Evolutionary conservation across 1,140 invertebrate genomes (phyloP).

Genomic region (Diploscapter pachys): DNA sequence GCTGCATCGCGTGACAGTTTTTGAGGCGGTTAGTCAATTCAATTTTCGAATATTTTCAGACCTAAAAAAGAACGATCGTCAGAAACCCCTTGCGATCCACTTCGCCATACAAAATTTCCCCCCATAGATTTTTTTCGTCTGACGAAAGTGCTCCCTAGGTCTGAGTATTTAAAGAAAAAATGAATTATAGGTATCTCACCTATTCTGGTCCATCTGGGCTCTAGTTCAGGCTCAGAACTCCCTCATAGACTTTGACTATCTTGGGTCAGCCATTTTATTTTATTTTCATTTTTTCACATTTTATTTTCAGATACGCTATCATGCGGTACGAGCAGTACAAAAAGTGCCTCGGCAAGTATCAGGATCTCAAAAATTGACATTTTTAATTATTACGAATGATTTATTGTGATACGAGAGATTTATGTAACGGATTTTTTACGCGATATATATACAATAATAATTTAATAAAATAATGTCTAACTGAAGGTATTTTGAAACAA

Average conservation of each 20-base stretch:
- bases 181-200: conserved; percentile 69
- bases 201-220: conserved; percentile 89
- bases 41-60: conserved; percentile 31
- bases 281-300: neutral
- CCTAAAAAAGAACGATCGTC: too few relatives aligned
- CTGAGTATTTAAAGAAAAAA: neutral
- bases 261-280: conserved; percentile 66
- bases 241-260: conserved; percentile 87
- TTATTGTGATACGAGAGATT: neutral
- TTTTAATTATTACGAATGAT: neutral
- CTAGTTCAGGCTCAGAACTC: conserved; percentile 85
- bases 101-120: too few relatives aligned
- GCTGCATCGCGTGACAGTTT: too few relatives aligned
- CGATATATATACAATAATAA: too few relatives aligned
- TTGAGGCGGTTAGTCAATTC: neutral
- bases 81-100: too few relatives aligned
- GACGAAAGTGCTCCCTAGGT: too few relatives aligned
- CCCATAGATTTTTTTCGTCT: too few relatives aligned
- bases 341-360: conserved; percentile 19
- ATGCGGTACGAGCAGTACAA: conserved; percentile 24
- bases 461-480: too few relatives aligned
- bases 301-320: conserved; percentile 24
- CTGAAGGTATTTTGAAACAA: neutral
- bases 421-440: neutral
- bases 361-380: neutral